A percentile compares a stretch with the other conserved stretches of the same genome.
These are phyloP conservation scores for Hydractinia symbiolongicarpus DNA, from an alignment of 30 jellyfish, hydroid and myxozoan species.

Conservation along the genomic window DNA sequence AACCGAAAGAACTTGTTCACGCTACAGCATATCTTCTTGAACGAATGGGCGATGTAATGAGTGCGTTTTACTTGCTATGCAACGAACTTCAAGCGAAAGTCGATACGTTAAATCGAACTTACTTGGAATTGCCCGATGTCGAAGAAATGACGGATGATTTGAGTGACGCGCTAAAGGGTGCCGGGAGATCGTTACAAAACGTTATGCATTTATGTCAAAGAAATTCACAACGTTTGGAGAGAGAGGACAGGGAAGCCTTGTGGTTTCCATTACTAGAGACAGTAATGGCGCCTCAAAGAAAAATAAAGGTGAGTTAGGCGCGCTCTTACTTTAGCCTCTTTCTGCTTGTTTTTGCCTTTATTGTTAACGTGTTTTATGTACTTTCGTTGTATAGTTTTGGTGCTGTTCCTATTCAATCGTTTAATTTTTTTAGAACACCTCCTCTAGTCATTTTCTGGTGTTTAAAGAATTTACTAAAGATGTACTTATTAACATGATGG, in stretches of 20 bases:
- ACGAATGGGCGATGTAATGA: conserved; percentile 82
- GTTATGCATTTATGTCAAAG: conserved; percentile 75
- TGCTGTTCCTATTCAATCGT: neutral
- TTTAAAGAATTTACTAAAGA: conserved; percentile 89
- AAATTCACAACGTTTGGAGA: conserved; percentile 72
- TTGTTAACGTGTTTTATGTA: too few relatives aligned
- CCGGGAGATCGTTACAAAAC: conserved; percentile 2
- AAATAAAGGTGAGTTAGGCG: conserved; percentile 42
- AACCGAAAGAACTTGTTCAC: conserved; percentile 50
- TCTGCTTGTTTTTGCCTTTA: too few relatives aligned
- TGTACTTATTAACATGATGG: conserved; percentile 93
- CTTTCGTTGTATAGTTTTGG: neutral
- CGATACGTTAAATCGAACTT: conserved; percentile 34
- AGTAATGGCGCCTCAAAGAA: conserved; percentile 95
- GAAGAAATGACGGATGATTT: conserved; percentile 15
- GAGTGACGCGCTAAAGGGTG: neutral
- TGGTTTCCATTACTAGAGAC: conserved; percentile 96
- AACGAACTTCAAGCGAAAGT: conserved; percentile 63
- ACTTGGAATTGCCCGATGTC: conserved; percentile 11
- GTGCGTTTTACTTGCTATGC: conserved; percentile 66
- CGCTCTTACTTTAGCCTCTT: neutral
- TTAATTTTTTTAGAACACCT: conserved; percentile 17
- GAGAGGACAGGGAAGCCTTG: conserved; percentile 84
- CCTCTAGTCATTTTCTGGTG: conserved; percentile 70
- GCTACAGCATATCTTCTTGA: conserved; percentile 89